These are phyloP conservation scores for Chitala chitala DNA, from an alignment of 2,113 vertebrate genomes.

Conservation along the genomic window DNA sequence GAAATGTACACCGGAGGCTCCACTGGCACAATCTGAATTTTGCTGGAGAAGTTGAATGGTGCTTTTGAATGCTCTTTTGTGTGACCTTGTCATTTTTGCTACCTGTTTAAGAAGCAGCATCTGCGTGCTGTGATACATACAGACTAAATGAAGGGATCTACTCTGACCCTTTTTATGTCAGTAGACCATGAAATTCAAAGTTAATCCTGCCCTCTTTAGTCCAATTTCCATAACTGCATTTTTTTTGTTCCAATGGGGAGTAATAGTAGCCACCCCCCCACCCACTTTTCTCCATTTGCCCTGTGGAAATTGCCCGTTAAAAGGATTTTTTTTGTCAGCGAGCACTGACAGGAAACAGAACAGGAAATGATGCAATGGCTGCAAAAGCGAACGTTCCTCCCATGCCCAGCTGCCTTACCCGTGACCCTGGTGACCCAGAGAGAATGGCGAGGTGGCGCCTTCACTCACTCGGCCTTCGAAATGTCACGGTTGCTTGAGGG, in stretches of 20 bases:
- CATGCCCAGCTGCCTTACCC: constrained; percentile 54
- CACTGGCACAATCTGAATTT: not conserved
- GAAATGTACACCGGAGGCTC: not conserved
- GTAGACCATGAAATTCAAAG: constrained; percentile 19
- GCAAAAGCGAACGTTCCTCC: constrained; percentile 54
- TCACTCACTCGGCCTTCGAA: constrained; percentile 41
- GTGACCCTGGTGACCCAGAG: constrained; percentile 51
- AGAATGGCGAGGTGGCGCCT: constrained; percentile 48
- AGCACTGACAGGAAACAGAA: constrained; percentile 57
- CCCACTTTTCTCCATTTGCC: constrained; percentile 49
- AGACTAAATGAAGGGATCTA: not conserved
- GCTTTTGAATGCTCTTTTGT: too few relatives aligned
- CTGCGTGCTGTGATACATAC: not conserved
- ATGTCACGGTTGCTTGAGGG: constrained; percentile 28
- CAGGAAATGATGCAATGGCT: constrained; percentile 71
- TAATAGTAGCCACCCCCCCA: constrained; percentile 19
- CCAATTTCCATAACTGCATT: constrained; percentile 74
- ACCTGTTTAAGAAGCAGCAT: too few relatives aligned
- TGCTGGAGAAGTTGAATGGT: not conserved
- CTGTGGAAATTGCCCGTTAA: constrained; percentile 62
- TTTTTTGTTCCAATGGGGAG: constrained; percentile 36
- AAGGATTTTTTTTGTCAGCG: constrained; percentile 61
- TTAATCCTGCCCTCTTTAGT: constrained; percentile 78
- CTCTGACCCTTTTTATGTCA: not conserved
- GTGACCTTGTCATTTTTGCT: too few relatives aligned